Base-by-base conservation (phyloP, 2,113 vertebrate species). In the Penelope pileata region DNA sequence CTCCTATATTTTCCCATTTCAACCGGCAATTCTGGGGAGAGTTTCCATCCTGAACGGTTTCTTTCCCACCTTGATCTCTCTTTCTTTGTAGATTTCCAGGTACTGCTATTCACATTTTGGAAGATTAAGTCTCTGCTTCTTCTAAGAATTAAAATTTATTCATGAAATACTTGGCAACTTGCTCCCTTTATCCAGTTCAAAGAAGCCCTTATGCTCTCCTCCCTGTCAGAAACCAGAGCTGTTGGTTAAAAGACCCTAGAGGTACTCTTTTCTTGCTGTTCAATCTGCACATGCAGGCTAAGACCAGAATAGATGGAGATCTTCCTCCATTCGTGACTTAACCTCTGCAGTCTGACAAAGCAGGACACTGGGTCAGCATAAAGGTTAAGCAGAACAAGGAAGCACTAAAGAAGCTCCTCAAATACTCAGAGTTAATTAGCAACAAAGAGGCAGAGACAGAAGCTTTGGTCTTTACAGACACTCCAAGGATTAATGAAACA, bases 241-340 rank as follows among this genome's bases (percentile, higher is more conserved):
- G 7, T 10, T 23, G 67, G 13, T 47, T 64, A 73, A 68, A 91
- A 18, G 63, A 47, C 10, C 17, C 21, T 21, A 2, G 10, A 60
- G 21, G 3, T 47, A 72, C 5, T 12, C 10, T 70, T 3, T 59
- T 22, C 38, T 66, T 79, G 26, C 59, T 38, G 60, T 69, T 23
- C 63, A 69, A 5, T 1, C 0, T 60, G 19, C 17, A n/a, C 26
- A 62, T 0, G 1, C 54, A 76, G 16, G 40, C 10, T n/a, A n/a
- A 67, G 34, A n/a, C 19, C 10, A 54, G 45, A 54, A 62, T 21
- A 69, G 40, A 73, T 4, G 5, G 16, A 81, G 9, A 32, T 16
- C 24, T 74, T 78, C 63, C 11, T 59, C 54, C 27, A 32, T 48
- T 51, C 67, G 12, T 2, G 9, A 48, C 10, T 32, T 73, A 16